Conservation (phyloP, 2,113 vertebrate species). For the Atherinomorus stipes region DNA sequence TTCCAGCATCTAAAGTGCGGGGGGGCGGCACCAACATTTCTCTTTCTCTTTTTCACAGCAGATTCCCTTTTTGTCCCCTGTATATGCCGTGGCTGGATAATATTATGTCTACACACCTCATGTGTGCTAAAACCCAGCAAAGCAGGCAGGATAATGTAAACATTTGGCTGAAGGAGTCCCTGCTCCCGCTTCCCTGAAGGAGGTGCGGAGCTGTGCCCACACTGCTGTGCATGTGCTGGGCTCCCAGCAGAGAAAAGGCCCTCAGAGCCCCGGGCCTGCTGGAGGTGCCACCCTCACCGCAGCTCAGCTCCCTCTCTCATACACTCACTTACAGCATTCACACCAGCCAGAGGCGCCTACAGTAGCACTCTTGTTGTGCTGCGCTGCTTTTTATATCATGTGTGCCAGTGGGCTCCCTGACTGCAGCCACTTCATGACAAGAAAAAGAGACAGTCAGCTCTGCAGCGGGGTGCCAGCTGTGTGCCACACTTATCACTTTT, state of each 20-base stretch:
- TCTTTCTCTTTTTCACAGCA: conserved; percentile 22
- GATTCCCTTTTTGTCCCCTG: conserved; percentile 66
- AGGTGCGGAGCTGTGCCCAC: conserved; percentile 3
- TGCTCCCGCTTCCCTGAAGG: conserved; percentile 24
- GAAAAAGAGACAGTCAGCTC: conserved; percentile 35
- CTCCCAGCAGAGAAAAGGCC: conserved; percentile 59
- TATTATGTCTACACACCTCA: conserved; percentile 52
- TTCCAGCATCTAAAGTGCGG: background rate
- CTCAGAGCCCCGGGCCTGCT: conserved; percentile 65
- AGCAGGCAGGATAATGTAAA: conserved; percentile 43
- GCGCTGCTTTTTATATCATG: conserved; percentile 72
- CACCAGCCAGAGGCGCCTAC: conserved; percentile 38
- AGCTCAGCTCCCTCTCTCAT: conserved; percentile 31
- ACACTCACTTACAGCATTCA: conserved; percentile 20
- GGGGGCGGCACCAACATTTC: background rate
- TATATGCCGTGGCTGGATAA: conserved; percentile 30
- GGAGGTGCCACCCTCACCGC: conserved; percentile 59
- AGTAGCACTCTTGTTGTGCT: conserved; percentile 64
- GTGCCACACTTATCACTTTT: conserved; percentile 38
- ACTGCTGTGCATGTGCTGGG: conserved; percentile 53
- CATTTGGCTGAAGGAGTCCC: conserved; percentile 20
- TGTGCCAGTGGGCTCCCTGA: conserved; percentile 55
- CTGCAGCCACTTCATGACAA: conserved; percentile 27
- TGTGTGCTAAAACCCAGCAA: conserved; percentile 17
- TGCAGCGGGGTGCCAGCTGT: conserved; percentile 38